These are phyloP conservation scores for Chamaea fasciata DNA, from an alignment of 2,113 vertebrate species.

Conservation along the genomic window DNA sequence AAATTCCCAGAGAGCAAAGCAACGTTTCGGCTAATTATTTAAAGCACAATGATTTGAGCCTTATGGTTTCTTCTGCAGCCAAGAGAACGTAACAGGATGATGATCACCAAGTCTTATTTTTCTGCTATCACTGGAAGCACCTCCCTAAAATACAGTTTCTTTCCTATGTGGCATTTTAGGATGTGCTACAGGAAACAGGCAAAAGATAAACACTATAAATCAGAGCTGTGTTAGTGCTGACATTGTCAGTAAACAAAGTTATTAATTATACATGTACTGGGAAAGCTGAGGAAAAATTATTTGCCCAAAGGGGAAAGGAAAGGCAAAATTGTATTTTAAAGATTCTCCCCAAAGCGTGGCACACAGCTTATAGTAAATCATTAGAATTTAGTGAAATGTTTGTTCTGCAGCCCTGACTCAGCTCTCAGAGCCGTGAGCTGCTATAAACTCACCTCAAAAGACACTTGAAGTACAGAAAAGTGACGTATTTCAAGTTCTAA, in stretches of 20 bases:
- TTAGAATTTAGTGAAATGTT: background rate
- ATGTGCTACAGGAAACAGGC: background rate
- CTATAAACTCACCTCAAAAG: background rate
- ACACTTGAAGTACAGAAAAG: background rate
- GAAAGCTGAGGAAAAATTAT: background rate
- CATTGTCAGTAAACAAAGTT: background rate
- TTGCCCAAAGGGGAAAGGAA: background rate
- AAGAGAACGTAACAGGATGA: background rate
- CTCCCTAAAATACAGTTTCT: background rate
- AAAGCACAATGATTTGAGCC: background rate
- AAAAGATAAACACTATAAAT: background rate
- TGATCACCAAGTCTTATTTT: background rate
- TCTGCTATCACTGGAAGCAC: background rate
- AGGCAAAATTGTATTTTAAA: background rate
- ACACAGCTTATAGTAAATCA: background rate
- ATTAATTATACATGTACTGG: background rate
- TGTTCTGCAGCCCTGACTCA: background rate
- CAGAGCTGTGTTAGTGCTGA: background rate
- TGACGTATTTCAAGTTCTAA: background rate
- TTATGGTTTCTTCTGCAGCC: background rate
- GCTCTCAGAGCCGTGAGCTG: background rate
- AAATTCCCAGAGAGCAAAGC: background rate
- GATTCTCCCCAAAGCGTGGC: background rate
- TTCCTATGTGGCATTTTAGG: background rate
- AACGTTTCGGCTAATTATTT: background rate